Evolutionary conservation across 2,797 vertebrate species (phyloP).

Genomic region (Ispidina lecontei): DNA sequence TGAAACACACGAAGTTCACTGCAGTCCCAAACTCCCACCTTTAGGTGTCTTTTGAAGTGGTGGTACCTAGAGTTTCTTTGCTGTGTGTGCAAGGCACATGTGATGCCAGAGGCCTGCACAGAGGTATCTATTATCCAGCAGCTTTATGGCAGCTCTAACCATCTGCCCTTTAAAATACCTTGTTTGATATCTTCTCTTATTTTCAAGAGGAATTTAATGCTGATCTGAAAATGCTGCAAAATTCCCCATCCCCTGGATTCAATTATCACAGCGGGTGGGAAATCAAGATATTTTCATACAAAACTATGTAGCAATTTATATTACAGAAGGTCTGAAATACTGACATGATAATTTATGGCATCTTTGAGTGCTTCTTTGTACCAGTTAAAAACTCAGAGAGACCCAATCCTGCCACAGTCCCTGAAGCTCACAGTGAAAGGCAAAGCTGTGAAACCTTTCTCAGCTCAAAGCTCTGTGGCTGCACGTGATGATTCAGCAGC

Average conservation of each 20-base stretch:
- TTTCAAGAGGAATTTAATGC: neutral
- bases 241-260: neutral
- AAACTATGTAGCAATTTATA: neutral
- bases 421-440: neutral
- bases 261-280: conserved; percentile 14
- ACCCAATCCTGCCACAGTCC: neutral
- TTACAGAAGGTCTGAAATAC: neutral
- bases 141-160: neutral
- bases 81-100: neutral
- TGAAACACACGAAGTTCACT: neutral
- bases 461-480: neutral
- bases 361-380: neutral
- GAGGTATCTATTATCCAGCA: neutral
- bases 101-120: neutral
- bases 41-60: neutral
- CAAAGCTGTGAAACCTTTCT: conserved; percentile 14
- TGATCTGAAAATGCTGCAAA: neutral
- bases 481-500: neutral
- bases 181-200: neutral
- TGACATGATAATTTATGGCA: neutral
- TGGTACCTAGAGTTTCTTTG: neutral
- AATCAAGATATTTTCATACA: conserved; percentile 5
- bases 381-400: neutral
- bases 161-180: neutral
- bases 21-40: neutral